phyloP scores from a whole-genome alignment of 2,797 vertebrate genomes.

The Limnodromus scolopaceus region DNA sequence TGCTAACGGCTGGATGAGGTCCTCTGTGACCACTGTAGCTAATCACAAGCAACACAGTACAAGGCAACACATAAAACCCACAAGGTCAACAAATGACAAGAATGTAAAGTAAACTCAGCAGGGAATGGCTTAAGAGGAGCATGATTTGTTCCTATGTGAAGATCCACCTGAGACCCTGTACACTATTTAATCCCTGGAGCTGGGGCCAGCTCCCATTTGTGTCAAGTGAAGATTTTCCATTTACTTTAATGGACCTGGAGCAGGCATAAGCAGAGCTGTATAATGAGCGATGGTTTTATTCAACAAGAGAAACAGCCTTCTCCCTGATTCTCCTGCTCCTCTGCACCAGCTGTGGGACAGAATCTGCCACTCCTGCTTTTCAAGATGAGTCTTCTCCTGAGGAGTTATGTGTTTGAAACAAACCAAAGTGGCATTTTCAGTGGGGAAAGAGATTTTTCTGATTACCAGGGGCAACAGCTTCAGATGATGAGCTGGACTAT shows the following conservation, averaged over 20 bases:
- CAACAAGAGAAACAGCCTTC: not conserved
- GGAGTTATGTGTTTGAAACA: not conserved
- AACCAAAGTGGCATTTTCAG: not conserved
- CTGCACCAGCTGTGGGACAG: not conserved
- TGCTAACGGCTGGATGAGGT: not conserved
- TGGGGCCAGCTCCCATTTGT: not conserved
- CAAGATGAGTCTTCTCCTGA: not conserved
- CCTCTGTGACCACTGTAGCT: not conserved
- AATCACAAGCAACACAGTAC: not conserved
- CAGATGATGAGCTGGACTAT: not conserved
- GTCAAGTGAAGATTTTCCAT: constrained; percentile 36
- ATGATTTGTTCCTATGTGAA: not conserved
- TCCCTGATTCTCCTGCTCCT: not conserved
- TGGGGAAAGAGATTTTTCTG: not conserved
- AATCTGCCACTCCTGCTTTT: not conserved
- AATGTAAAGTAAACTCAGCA: not conserved
- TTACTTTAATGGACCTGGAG: constrained; percentile 5
- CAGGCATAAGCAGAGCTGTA: not conserved
- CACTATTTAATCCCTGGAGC: not conserved
- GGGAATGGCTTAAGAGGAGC: not conserved
- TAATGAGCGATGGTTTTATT: constrained; percentile 1
- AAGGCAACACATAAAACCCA: not conserved
- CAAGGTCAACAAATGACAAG: not conserved
- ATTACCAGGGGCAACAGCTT: not conserved
- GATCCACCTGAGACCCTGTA: not conserved